A percentile compares a stretch with the other conserved stretches of the same genome.
Conservation (phyloP, 1,140 invertebrate genomes). For the Caenorhabditis latens region DNA sequence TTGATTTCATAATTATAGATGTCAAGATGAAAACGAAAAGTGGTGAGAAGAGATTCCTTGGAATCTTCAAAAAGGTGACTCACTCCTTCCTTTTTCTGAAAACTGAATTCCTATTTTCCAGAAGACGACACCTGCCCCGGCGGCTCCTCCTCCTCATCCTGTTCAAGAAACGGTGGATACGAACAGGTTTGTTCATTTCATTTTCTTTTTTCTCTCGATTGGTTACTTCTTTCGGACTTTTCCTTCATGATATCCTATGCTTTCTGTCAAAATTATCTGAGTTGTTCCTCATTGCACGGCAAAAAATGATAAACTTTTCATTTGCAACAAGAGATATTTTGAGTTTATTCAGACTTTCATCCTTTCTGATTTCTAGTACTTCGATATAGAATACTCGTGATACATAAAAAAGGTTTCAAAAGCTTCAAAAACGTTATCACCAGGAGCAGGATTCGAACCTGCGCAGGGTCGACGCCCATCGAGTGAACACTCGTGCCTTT, state of each 20-base stretch:
- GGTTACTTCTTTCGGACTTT: not conserved
- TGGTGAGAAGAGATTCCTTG: constrained; percentile 3
- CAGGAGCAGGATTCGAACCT: no score
- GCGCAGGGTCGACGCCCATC: no score
- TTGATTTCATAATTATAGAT: constrained; percentile 9
- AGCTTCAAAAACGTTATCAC: no score
- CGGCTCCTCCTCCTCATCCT: constrained; percentile 10
- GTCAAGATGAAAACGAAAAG: constrained; percentile 25
- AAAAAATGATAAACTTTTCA: no score
- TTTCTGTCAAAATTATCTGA: no score
- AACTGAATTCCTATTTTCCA: not conserved
- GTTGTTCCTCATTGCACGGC: no score
- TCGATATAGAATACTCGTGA: no score
- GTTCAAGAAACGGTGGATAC: not conserved
- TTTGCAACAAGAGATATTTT: no score
- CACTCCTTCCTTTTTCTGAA: not conserved
- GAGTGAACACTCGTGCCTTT: no score
- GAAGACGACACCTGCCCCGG: constrained; percentile 32
- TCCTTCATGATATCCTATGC: not conserved
- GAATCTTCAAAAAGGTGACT: constrained; percentile 25
- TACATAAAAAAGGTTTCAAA: no score
- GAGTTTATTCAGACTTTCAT: no score
- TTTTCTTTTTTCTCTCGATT: not conserved
- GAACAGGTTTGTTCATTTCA: constrained; percentile 14
- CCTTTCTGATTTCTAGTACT: no score